phyloP scores from a whole-genome alignment of 2,888 invertebrate species.

The Polyommatus iphigenia region DNA sequence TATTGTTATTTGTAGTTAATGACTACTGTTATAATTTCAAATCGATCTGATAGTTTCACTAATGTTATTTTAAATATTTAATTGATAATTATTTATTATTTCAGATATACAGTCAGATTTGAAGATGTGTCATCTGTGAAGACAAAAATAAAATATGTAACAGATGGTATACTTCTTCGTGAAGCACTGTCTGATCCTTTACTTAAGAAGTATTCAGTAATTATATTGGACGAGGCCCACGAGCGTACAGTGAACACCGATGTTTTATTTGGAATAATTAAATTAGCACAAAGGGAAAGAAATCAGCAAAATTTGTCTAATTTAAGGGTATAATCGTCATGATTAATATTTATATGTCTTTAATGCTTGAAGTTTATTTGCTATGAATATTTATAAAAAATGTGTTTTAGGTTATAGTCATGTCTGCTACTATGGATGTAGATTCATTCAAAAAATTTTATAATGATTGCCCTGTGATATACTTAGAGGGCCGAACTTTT shows the following conservation, averaged over 20 bases:
- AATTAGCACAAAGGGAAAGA: slow-evolving; percentile 89
- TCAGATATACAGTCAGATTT: slow-evolving; percentile 91
- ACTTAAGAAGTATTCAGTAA: slow-evolving; percentile 87
- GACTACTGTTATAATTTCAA: too few relatives aligned
- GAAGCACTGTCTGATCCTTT: slow-evolving; percentile 92
- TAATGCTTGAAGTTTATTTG: background rate
- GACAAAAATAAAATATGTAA: slow-evolving; percentile 94
- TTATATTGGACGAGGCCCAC: slow-evolving; percentile 97
- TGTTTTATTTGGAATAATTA: slow-evolving; percentile 95
- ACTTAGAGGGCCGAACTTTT: slow-evolving; percentile 93
- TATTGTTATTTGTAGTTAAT: too few relatives aligned
- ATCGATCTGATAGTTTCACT: too few relatives aligned
- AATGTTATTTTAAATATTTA: background rate
- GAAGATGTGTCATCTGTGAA: slow-evolving; percentile 90
- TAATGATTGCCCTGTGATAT: slow-evolving; percentile 90
- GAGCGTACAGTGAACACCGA: slow-evolving; percentile 97
- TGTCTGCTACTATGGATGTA: slow-evolving; percentile 98
- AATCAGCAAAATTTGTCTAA: slow-evolving; percentile 78
- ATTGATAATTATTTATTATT: slow-evolving; percentile 42
- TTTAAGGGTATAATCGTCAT: slow-evolving; percentile 80
- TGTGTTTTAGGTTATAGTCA: slow-evolving; percentile 85
- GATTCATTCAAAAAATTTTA: slow-evolving; percentile 96
- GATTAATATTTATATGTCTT: too few relatives aligned
- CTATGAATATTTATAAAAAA: background rate
- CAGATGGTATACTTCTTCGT: slow-evolving; percentile 95